Conservation (phyloP, 2,888 invertebrate genomes). For the Anagyrus pseudococci region DNA sequence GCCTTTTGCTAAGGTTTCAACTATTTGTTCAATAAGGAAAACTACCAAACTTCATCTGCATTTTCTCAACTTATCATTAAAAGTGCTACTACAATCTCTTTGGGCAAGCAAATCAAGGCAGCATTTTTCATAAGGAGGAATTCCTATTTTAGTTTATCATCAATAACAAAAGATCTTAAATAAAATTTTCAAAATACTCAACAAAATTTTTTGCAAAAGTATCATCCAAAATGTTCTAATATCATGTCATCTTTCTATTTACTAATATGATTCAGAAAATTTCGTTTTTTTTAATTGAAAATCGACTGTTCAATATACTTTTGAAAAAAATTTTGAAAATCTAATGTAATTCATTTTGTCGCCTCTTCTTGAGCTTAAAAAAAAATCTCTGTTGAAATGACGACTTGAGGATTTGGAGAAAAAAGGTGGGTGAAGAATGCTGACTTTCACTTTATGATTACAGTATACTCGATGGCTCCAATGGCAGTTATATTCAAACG, state of each 20-base stretch:
- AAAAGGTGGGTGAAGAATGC: slow-evolving; percentile 58
- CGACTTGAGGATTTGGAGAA: slow-evolving; percentile 46
- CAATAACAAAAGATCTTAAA: slow-evolving; percentile 20
- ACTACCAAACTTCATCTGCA: slow-evolving; percentile 11
- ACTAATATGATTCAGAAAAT: background rate
- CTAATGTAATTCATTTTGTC: slow-evolving; percentile 32
- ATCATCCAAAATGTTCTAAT: no score
- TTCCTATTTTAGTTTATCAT: slow-evolving; percentile 21
- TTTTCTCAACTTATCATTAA: slow-evolving; percentile 26
- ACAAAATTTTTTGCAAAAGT: slow-evolving; percentile 30
- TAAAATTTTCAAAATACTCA: slow-evolving; percentile 19
- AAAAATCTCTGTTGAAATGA: slow-evolving; percentile 35
- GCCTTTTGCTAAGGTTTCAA: slow-evolving; percentile 29
- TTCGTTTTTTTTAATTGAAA: background rate
- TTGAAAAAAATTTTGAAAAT: slow-evolving; percentile 28
- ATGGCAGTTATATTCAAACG: slow-evolving; percentile 20
- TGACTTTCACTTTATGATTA: slow-evolving; percentile 50
- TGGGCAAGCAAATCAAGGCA: slow-evolving; percentile 17
- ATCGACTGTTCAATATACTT: slow-evolving; percentile 8
- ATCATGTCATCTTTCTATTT: no score
- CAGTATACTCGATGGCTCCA: slow-evolving; percentile 37
- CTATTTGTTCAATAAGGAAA: slow-evolving; percentile 20
- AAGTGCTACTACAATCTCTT: slow-evolving; percentile 26
- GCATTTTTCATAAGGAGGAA: slow-evolving; percentile 27
- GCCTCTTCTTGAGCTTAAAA: slow-evolving; percentile 39